Evolutionary conservation across 2,113 vertebrate species (phyloP).

Genomic region (Leptodactylus fuscus): DNA sequence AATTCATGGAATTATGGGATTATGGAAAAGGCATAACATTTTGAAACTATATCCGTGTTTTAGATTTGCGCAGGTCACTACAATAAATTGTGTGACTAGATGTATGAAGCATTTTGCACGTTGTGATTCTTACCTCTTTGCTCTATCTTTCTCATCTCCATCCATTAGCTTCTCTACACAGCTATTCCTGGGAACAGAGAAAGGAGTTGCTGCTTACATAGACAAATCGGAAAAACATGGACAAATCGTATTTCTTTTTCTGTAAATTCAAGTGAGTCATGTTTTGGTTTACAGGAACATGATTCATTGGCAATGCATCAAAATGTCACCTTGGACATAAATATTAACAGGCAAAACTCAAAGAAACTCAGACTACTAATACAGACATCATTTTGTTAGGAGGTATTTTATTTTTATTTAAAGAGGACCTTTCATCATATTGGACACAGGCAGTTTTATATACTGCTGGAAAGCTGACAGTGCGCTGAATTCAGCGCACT

Average conservation of each 20-base stretch:
- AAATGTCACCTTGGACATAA: slow-evolving; percentile 65
- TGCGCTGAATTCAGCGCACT: too few species aligned
- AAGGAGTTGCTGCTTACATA: slow-evolving; percentile 55
- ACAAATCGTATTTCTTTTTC: too few species aligned
- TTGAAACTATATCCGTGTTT: too few species aligned
- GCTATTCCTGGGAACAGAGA: slow-evolving; percentile 74
- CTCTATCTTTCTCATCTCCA: slow-evolving; percentile 86
- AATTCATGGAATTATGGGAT: neutral
- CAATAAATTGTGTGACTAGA: neutral
- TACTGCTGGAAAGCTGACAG: too few species aligned
- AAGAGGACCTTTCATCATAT: too few species aligned
- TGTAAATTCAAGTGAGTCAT: slow-evolving; percentile 66
- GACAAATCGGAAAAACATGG: slow-evolving; percentile 46
- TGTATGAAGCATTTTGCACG: neutral
- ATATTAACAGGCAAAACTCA: too few species aligned
- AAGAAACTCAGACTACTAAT: too few species aligned
- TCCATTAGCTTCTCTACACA: slow-evolving; percentile 83
- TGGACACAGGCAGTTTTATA: too few species aligned
- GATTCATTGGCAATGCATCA: slow-evolving; percentile 61
- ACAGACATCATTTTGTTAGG: too few species aligned
- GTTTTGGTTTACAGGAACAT: slow-evolving; percentile 62
- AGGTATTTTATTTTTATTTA: too few species aligned
- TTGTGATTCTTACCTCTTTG: slow-evolving; percentile 78
- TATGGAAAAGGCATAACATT: too few species aligned
- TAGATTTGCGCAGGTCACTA: neutral